phyloP scores from a whole-genome alignment of 2,113 vertebrate species.

The Actinemys pallida region DNA sequence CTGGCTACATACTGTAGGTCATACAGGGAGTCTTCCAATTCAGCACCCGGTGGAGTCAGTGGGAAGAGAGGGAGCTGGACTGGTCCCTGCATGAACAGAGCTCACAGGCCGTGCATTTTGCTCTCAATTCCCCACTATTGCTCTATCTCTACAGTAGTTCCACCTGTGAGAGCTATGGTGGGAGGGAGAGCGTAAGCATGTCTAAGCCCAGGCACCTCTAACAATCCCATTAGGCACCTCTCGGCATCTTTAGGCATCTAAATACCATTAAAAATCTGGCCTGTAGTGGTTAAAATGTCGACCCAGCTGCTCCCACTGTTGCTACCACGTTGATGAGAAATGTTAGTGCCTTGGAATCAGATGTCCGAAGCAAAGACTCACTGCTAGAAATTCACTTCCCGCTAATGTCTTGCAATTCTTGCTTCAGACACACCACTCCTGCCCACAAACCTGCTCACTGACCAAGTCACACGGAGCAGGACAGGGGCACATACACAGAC shows the following conservation, averaged over 20 bases:
- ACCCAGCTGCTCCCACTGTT: not conserved
- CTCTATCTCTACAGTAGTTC: not conserved
- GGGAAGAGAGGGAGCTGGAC: no score
- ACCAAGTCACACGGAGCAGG: not conserved
- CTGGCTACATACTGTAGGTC: not conserved
- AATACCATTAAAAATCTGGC: not conserved
- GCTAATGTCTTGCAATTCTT: not conserved
- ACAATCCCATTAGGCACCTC: not conserved
- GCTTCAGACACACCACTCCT: not conserved
- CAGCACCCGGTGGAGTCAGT: not conserved
- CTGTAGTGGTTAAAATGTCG: not conserved
- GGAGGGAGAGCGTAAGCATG: rapidly evolving
- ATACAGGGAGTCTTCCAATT: not conserved
- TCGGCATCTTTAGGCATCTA: not conserved
- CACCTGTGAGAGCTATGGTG: not conserved
- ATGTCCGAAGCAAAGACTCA: rapidly evolving
- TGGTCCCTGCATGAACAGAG: not conserved
- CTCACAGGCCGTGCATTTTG: not conserved
- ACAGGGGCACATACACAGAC: not conserved
- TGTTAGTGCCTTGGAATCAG: not conserved
- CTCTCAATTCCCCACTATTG: not conserved
- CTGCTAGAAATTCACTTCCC: rapidly evolving
- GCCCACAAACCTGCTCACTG: rapidly evolving
- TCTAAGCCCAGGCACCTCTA: not conserved
- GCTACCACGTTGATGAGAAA: not conserved